Evolutionary conservation across 2,797 vertebrate genomes (phyloP).

Genomic region (Discoglossus pictus): DNA sequence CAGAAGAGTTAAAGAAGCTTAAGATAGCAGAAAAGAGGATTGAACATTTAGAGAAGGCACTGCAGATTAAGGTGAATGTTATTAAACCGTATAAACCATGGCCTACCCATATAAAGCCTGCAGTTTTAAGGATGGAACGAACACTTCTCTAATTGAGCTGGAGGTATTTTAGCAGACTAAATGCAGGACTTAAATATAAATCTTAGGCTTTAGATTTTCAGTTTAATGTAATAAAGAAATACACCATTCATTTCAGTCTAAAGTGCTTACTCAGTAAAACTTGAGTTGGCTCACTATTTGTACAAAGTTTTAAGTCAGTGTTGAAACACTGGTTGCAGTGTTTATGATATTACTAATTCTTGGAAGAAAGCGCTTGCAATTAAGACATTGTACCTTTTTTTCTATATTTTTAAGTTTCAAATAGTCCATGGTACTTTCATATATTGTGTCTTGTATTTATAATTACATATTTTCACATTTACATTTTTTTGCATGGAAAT

Average conservation of each 20-base stretch:
- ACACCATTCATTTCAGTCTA: slow-evolving; percentile 15
- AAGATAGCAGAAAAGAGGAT: slow-evolving; percentile 76
- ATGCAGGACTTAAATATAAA: slow-evolving; percentile 4
- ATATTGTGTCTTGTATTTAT: too few species aligned
- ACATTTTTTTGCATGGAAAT: too few species aligned
- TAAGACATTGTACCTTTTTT: too few species aligned
- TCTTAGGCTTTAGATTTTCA: slow-evolving; percentile 15
- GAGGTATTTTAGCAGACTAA: slow-evolving; percentile 12
- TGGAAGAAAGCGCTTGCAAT: too few species aligned
- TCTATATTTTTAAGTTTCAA: too few species aligned
- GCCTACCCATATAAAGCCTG: slow-evolving; percentile 56
- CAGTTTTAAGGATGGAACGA: slow-evolving; percentile 3
- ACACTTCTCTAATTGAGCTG: slow-evolving; percentile 38
- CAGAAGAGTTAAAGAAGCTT: slow-evolving; percentile 67
- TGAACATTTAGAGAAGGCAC: slow-evolving; percentile 82
- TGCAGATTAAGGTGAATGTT: slow-evolving; percentile 83
- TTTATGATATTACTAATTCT: too few species aligned
- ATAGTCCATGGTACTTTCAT: too few species aligned
- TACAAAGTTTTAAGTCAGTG: too few species aligned
- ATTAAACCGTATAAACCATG: slow-evolving; percentile 53
- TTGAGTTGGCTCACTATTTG: background rate
- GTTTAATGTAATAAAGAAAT: slow-evolving; percentile 19
- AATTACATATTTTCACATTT: too few species aligned
- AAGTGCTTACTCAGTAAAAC: slow-evolving; percentile 4
- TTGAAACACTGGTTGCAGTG: too few species aligned